A percentile compares a stretch with the other conserved stretches of the same genome.
These are phyloP conservation scores for Branchinecta lindahli DNA, from an alignment of 1,140 invertebrate species.

Conservation along the genomic window DNA sequence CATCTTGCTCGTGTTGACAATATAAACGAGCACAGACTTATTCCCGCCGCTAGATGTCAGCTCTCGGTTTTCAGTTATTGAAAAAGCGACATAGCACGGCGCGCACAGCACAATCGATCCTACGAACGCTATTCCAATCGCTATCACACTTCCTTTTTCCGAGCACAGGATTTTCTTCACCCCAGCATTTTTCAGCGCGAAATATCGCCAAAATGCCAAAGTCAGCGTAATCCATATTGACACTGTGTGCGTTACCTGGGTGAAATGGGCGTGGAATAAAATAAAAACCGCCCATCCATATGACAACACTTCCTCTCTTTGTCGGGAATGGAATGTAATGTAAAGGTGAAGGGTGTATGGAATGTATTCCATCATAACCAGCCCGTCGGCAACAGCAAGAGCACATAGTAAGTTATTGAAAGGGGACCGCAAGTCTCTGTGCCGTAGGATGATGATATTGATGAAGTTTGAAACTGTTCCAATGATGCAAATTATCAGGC, in stretches of 20 bases:
- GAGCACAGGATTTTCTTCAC: conserved; percentile 3
- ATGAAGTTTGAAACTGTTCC: conserved; percentile 81
- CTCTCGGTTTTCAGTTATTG: conserved; percentile 30
- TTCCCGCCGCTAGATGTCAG: background rate
- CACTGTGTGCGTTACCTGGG: conserved; percentile 56
- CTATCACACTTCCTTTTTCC: conserved; percentile 31
- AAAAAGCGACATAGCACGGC: conserved; percentile 58
- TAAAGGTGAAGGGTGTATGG: conserved; percentile 70
- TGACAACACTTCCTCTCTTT: conserved; percentile 39
- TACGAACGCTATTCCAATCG: conserved; percentile 61
- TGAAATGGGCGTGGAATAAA: conserved; percentile 65
- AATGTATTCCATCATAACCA: conserved; percentile 86
- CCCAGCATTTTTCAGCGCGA: conserved; percentile 44
- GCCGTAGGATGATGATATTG: conserved; percentile 85
- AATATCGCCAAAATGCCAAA: conserved; percentile 79
- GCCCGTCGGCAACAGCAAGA: conserved; percentile 74
- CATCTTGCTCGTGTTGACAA: conserved; percentile 31
- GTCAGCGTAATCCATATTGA: conserved; percentile 83
- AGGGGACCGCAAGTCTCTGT: conserved; percentile 54
- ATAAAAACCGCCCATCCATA: conserved; percentile 66
- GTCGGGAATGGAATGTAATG: conserved; percentile 33
- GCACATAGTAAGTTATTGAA: conserved; percentile 79
- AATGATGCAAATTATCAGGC: conserved; percentile 66
- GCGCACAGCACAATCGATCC: conserved; percentile 68
- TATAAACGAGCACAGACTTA: background rate